phyloP scores from a whole-genome alignment of 1,140 invertebrate species.

The Lordiphosa stackelbergi region DNA sequence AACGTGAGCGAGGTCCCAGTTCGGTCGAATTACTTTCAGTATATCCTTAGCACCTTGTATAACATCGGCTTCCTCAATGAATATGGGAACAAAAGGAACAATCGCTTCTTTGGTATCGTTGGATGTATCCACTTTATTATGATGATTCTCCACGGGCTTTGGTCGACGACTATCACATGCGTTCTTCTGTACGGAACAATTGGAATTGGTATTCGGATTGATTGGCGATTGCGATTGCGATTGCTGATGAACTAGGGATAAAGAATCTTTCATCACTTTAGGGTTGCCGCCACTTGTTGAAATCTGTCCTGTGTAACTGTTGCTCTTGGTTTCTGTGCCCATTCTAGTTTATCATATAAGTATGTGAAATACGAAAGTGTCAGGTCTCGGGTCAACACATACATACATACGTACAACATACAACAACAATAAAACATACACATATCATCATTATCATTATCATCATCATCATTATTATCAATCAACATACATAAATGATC shows the following conservation, averaged over 20 bases:
- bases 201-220: slow-evolving; percentile 49
- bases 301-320: slow-evolving; percentile 75
- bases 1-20: slow-evolving; percentile 78
- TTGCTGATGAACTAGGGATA: slow-evolving; percentile 67
- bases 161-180: slow-evolving; percentile 35
- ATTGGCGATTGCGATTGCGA: slow-evolving; percentile 34
- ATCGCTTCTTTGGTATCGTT: slow-evolving; percentile 32
- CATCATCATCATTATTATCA: no score
- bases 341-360: slow-evolving; percentile 72
- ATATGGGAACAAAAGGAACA: slow-evolving; percentile 77
- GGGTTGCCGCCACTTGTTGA: slow-evolving; percentile 74
- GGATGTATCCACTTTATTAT: slow-evolving; percentile 19
- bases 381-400: slow-evolving; percentile 63
- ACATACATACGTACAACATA: slow-evolving; percentile 6
- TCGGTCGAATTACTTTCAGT: slow-evolving; percentile 79
- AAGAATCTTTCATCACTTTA: slow-evolving; percentile 74
- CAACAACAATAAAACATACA: neutral
- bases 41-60: slow-evolving; percentile 79
- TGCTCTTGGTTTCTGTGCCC: slow-evolving; percentile 76
- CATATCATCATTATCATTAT: no score
- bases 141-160: slow-evolving; percentile 25
- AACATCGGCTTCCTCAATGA: slow-evolving; percentile 79
- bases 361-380: slow-evolving; percentile 72
- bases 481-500: no score
- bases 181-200: slow-evolving; percentile 30